Evolutionary conservation across 2,797 vertebrate genomes (phyloP), one percentile per base, ranked within the genome.

Genomic region (Oreonectes daqikongensis): DNA sequence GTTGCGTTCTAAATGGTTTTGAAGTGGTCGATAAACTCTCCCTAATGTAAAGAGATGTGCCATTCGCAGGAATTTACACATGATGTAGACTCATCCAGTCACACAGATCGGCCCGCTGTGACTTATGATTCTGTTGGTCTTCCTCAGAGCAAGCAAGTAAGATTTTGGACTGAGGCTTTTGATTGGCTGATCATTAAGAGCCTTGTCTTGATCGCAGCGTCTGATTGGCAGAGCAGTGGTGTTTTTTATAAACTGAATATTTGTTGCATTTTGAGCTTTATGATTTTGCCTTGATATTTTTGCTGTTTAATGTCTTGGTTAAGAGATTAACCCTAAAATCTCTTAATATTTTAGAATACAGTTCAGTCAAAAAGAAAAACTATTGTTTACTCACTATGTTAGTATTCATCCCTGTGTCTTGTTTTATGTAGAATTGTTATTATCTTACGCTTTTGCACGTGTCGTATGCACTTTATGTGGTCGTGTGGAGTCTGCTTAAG

Each of bases 101-200:
- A 83, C 66, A 74, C 55, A 35, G 82, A 72, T 71, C 79, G 85
- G 68, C 73, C 82, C 65, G 59, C 72, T 6, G 82, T 82, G 72
- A 77, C 83, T 83, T 88, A 88, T 63, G 83, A 86, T 65, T 85
- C 84, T 84, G 82, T 87, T 88, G 85, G 87, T 67, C 80, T 88
- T 81, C 81, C 75, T 84, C 85, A 85, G 82, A 85, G 84, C 86
- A 79, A 87, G 83, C 89, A 92, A 83, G 93, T 94, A 93, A 94
- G 93, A 86, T 57, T 26, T 69, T 50, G 69, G 73, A 85, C 71
- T 76, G 72, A 53, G 32, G 68, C 42, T 50, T 57, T 73, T 69
- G 52, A 64, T 53, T 75, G 57, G 77, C 61, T 48, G 64, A 32
- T 52, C 75, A 64, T 52, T 59, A 48, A 24, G 63, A 79, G 59